Percentiles rank a stretch among this genome's conserved stretches.
Evolutionary conservation across 1,140 invertebrate species (phyloP).

Genomic region (Centruroides sculpturatus): DNA sequence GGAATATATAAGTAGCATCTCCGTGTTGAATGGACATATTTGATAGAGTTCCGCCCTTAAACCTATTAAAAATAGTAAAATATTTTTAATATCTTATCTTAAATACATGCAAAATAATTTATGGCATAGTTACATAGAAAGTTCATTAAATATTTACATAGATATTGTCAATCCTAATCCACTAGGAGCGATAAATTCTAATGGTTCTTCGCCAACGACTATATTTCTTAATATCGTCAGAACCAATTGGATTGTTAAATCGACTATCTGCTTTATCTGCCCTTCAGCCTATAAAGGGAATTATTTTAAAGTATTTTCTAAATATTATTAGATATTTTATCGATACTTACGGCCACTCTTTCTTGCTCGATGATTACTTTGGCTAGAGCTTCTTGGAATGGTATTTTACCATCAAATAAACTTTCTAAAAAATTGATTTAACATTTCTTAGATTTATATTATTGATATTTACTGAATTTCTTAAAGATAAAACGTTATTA

Average conservation of each 20-base stretch:
- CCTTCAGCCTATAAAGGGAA: constrained; percentile 15
- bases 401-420: constrained; percentile 21
- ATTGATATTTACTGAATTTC: too few relatives aligned
- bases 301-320: neutral
- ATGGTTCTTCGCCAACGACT: constrained; percentile 22
- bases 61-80: constrained; percentile 11
- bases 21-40: constrained; percentile 21
- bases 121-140: too few relatives aligned
- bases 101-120: neutral
- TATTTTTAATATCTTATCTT: too few relatives aligned
- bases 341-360: constrained; percentile 8
- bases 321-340: neutral
- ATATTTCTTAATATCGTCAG: constrained; percentile 21
- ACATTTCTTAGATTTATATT: neutral
- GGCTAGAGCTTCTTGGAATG: constrained; percentile 19
- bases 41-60: constrained; percentile 16
- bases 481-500: neutral
- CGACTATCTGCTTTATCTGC: constrained; percentile 20
- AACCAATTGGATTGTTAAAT: constrained; percentile 20
- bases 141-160: constrained; percentile 15
- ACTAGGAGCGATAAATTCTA: constrained; percentile 21
- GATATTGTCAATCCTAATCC: constrained; percentile 22
- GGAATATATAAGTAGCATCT: constrained; percentile 21
- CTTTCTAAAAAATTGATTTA: constrained; percentile 14
- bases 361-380: constrained; percentile 20